Base-by-base conservation (phyloP, 2,888 invertebrate species). In the Zhuqinia jingwanae region DNA sequence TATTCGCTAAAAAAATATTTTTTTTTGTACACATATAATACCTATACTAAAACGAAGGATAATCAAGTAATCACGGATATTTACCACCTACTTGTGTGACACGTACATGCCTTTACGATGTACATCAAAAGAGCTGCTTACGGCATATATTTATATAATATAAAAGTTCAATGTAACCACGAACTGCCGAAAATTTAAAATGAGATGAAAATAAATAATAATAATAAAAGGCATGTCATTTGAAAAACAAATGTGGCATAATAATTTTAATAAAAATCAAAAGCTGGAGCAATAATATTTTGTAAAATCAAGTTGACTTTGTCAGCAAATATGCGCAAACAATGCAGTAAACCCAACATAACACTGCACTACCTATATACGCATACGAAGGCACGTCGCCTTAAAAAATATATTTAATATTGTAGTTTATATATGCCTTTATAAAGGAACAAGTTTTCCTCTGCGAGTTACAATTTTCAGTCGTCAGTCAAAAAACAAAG, bases 221-320 rank as follows among this genome's bases (percentile, higher is more conserved):
- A n/a, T n/a, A n/a, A n/a, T n/a, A 36, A 36, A 36, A 36, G 36
- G 36, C 5, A 36, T 36, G 8, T 6, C 3, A 1, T 17, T 42
- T 68, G 13, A 58, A 45, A 78, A 47, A 30, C 27, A 68, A 79
- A 6, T 58, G 70, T 70, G 70, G 58, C 68, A 68, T 77, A 84
- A 84, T 84, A 84, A 84, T 84, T 84, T 84, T 68, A 76, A 84
- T 84, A 42, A 84, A 56, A 68, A 65, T 84, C 84, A 84, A 6
- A 84, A 77, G 77, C 84, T 77, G 68, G 77, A 84, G 75, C 58
- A 56, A 68, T 68, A 76, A 68, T 68, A 63, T 63, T 53, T 47
- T 25, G 10, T 75, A 73, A 36, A 75, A 75, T 56, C 70, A 81
- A 81, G 53, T 53, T 75, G 56, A 17, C 27, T 78, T 25, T 63